These are phyloP conservation scores for Trichogramma dendrolimi DNA, from an alignment of 2,888 invertebrate species.

Conservation along the genomic window DNA sequence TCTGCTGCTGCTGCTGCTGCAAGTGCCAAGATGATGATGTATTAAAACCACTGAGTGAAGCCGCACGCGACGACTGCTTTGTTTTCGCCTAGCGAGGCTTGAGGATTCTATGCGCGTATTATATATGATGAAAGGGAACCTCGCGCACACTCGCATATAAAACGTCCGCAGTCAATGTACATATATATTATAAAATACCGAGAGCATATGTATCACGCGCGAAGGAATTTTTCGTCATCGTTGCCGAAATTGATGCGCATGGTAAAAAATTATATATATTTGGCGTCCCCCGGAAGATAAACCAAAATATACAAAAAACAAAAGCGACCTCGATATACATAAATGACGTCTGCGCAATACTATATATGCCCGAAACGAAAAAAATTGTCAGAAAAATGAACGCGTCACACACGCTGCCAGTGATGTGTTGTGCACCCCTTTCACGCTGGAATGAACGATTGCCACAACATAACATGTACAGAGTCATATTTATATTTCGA, in stretches of 20 bases:
- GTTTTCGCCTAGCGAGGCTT: neutral
- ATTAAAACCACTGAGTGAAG: conserved; percentile 15
- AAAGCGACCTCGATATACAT: neutral
- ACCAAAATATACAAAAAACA: neutral
- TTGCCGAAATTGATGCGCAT: neutral
- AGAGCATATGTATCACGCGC: no score
- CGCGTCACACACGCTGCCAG: conserved; percentile 8
- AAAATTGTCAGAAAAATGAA: conserved; percentile 26
- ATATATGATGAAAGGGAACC: conserved; percentile 12
- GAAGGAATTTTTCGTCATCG: no score
- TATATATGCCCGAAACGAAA: conserved; percentile 2
- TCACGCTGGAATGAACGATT: conserved; percentile 26
- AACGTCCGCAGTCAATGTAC: no score
- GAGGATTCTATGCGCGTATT: conserved; percentile 8
- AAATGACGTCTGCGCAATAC: neutral
- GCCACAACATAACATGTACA: neutral
- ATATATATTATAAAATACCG: no score
- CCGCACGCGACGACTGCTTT: neutral
- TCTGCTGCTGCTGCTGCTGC: neutral
- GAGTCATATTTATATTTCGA: no score
- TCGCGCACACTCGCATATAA: neutral
- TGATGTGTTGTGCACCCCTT: neutral
- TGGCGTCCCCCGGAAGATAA: neutral
- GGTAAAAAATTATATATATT: neutral
- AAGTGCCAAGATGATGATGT: conserved; percentile 12